Base-by-base conservation (phyloP, 1,140 invertebrate genomes). In the Aphis craccivora region DNA sequence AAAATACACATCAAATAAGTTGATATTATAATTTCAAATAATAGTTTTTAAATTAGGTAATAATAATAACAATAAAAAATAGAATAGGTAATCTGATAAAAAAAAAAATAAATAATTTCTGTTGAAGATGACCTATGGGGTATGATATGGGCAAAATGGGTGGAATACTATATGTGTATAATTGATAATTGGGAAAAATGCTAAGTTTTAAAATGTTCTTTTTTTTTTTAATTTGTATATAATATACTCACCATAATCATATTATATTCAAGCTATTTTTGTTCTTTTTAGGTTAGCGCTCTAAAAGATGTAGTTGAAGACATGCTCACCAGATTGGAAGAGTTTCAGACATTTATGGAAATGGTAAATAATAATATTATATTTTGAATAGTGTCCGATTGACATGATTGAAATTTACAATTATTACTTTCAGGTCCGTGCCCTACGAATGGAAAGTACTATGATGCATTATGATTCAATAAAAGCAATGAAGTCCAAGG, bases 341-440 rank as follows among this genome's bases (percentile, higher is more conserved):
- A 93, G n/a, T 93, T 93, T 43, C 91, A 93, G 35, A 93, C 91
- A 30, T 93, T 93, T 30, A 93, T 93, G 91, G 91, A 93, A 93
- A 93, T 93, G 91, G 91, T 93, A 93, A 23, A 43, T 35, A 35
- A 45, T 90, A 1, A 40, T 76, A n/a, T n/a, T 76, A n/a, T 76
- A 5, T n/a, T 76, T 14, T 76, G 18, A 76, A 76, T n/a, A 76
- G 14, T 76, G 30, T 35, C 4, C 14, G 0, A 35, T n/a, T n/a
- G n/a, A 76, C 4, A n/a, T 11, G 6, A 76, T 76, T 76, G 1
- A 18, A 76, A 76, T 35, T 76, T 18, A n/a, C 5, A n/a, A 35
- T 18, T n/a, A 76, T 76, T 76, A 76, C 14, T 76, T 93, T 40
- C 0, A 93, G 91, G 91, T 93, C 8, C 76, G 81, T 3, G 91